Percentiles rank a stretch among this genome's conserved stretches.
phyloP scores from a whole-genome alignment of 2,113 vertebrate genomes.

The Odocoileus hemionus region DNA sequence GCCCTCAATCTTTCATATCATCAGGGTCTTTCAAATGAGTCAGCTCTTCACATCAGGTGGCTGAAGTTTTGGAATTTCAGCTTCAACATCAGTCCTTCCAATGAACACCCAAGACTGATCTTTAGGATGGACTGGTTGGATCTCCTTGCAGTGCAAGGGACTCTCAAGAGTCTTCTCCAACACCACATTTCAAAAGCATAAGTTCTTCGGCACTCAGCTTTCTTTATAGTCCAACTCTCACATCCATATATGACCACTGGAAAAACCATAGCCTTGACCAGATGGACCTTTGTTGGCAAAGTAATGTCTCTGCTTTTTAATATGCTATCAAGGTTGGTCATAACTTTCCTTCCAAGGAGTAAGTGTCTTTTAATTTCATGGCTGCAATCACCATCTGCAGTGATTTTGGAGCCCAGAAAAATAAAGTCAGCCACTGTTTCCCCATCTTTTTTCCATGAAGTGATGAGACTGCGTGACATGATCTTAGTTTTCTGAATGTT shows the following conservation, averaged over 20 bases:
- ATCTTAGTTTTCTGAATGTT: neutral
- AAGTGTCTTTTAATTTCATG: neutral
- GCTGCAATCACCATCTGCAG: neutral
- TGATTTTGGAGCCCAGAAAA: neutral
- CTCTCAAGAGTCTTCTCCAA: neutral
- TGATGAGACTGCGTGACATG: neutral
- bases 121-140: neutral
- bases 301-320: neutral
- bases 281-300: neutral
- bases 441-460: neutral
- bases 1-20: neutral
- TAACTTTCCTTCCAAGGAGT: neutral
- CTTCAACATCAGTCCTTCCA: neutral
- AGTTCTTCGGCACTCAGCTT: rapidly evolving
- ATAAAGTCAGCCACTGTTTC: neutral
- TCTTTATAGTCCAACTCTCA: neutral
- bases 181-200: neutral
- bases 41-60: neutral
- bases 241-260: neutral
- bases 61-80: neutral
- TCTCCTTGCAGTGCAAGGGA: neutral
- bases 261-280: neutral
- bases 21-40: neutral
- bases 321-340: neutral
- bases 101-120: neutral